Percentiles rank a stretch among this genome's conserved stretches.
Conservation (phyloP, 2,888 invertebrate species). For the Pogonocherus hispidulus region DNA sequence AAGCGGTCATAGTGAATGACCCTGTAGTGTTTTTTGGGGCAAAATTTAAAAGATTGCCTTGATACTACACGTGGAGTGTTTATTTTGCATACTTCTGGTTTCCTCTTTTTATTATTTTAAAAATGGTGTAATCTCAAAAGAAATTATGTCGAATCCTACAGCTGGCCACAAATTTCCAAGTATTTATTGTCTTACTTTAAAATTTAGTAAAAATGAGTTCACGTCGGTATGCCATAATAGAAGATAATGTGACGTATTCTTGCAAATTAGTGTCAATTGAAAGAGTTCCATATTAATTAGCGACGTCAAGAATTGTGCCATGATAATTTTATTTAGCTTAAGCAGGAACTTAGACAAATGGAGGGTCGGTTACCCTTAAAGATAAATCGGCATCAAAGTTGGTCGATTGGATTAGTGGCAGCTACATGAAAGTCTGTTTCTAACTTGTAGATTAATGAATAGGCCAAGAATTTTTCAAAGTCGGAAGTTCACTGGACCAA, state of each 20-base stretch:
- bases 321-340: slow-evolving; percentile 29
- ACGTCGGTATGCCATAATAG: no score
- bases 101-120: no score
- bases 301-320: slow-evolving; percentile 29
- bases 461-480: slow-evolving; percentile 24
- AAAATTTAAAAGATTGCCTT: no score
- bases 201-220: no score
- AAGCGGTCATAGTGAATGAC: no score
- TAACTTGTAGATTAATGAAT: slow-evolving; percentile 33
- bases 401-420: slow-evolving; percentile 24
- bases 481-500: background rate
- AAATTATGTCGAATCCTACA: no score
- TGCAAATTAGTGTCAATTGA: slow-evolving; percentile 9
- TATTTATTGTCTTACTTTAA: no score
- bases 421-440: slow-evolving; percentile 21
- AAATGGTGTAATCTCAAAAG: no score
- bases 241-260: background rate
- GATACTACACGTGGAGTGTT: no score
- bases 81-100: no score
- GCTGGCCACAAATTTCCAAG: no score
- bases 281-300: slow-evolving; percentile 21
- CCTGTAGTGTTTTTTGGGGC: no score
- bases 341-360: slow-evolving; percentile 26
- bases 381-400: slow-evolving; percentile 23
- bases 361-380: slow-evolving; percentile 1